Base-by-base conservation (phyloP, 2,888 invertebrate species). In the Thymelicus lineola region DNA sequence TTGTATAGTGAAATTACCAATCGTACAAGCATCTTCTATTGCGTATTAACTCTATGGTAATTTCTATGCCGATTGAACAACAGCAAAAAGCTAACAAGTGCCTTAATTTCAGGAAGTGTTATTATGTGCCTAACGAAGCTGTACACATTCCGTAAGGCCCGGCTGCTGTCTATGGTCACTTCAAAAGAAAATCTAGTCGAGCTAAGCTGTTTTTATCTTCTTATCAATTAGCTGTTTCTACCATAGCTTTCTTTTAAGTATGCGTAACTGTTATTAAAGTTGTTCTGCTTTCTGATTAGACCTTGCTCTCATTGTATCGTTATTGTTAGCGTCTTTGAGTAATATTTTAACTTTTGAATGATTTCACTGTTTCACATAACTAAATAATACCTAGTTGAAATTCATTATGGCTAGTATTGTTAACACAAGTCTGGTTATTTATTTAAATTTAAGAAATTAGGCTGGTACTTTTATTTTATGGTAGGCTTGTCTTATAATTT, bases 71-170 rank as follows among this genome's bases (percentile, higher is more conserved):
- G 63, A 42, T 64, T 17, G 53, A 9, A 10, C 48, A 38, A 9
- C 58, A 58, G 42, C 48, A 63, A 63, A 63, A 63, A 63, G 10
- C 15, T 63, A 63, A 63, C 63, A 53, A 63, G 63, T 63, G 38
- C 50, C 36, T 53, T 50, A 63, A 63, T 63, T 63, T 63, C n/a
- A 63, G 63, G 36, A 63, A 63, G 36, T 63, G 48, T 53, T 48
- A 63, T 63, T 63, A 63, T 38, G 48, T 28, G 50, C 36, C 28
- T 63, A 63, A 63, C 63, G 63, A 63, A 63, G 50, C 15, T 17
- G 28, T 15, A 36, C 6, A 17, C 63, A 63, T 63, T 50, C 63
- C 63, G 10, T 35, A 35, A 9, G 0, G 10, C 6, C 48, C 20
- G 60, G 20, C 62, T 12, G 62, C 38, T 50, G 63, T 48, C 63